Base-by-base conservation (phyloP, 1,140 invertebrate genomes). In the Helicorthomorpha holstii region DNA sequence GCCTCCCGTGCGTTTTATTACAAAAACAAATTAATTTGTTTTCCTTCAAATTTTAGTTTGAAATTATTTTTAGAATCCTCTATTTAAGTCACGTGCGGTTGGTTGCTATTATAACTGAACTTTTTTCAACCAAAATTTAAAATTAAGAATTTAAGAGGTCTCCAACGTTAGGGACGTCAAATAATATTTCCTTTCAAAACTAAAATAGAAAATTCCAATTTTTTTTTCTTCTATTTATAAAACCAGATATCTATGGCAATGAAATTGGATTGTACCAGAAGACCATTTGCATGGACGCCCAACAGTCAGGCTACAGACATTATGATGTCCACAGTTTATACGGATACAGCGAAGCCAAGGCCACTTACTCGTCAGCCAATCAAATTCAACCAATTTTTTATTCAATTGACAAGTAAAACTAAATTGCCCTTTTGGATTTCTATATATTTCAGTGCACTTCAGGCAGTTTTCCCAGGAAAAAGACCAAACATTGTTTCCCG, bases 401-500 rank as follows among this genome's bases (percentile, higher is more conserved):
- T 1, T 38, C 14, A 12, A 27, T 53, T 49, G 23, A 26, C 16
- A 3, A 24, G 25, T 48, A 42, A 4, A 27, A 49, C 41, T 23
- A 54, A 49, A 49, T 48, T 44, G 47, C 51, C 45, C 19, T 55
- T 54, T 3, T 58, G 59, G 49, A 19, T 16, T 24, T 4, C 12
- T 10, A 10, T 42, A 54, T 55, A 14, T 48, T 43, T 29, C 47
- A 48, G 27, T 41, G 55, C 2, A 23, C 61, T 16, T 26, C 38
- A 14, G 49, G 48, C 25, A 12, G 10, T 42, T 46, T 54, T 56
- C 53, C 57, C 19, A n/a, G 24, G 19, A 4, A 19, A 12, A 21
- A 73, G 66, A n/a, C 55, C 61, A 14, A 65, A 64, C 19, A 59
- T 74, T 0, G 63, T 75, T 12, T 68, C 72, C 19, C 59, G 74